These are phyloP conservation scores for Heliangelus exortis DNA, from an alignment of 2,797 vertebrate genomes.

Conservation along the genomic window DNA sequence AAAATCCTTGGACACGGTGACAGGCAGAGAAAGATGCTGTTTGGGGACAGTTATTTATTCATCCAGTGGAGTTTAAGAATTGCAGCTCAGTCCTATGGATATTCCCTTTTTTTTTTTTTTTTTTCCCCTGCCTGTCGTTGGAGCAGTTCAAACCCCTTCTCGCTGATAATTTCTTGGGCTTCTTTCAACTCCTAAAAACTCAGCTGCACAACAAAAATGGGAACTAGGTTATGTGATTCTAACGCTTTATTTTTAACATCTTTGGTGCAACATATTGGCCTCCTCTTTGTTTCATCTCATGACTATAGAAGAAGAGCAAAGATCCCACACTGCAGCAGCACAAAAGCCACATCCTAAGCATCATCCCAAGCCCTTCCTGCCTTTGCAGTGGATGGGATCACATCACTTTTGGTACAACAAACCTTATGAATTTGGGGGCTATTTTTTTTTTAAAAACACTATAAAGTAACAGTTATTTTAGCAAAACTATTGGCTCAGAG, in stretches of 20 bases:
- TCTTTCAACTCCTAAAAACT: slow-evolving; percentile 49
- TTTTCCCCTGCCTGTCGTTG: background rate
- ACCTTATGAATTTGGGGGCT: background rate
- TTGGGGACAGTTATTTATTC: slow-evolving; percentile 1
- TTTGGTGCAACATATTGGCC: slow-evolving; percentile 58
- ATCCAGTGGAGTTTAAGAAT: background rate
- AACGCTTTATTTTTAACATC: slow-evolving; percentile 71
- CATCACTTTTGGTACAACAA: background rate
- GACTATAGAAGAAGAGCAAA: slow-evolving; percentile 45
- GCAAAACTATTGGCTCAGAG: background rate
- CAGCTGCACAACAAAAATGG: background rate
- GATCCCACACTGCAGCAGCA: background rate
- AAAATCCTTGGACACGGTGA: slow-evolving; percentile 28
- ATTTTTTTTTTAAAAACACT: background rate
- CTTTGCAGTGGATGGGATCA: background rate
- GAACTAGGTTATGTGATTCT: slow-evolving; percentile 65
- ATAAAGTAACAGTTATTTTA: background rate
- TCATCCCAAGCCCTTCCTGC: background rate
- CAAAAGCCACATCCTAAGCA: background rate
- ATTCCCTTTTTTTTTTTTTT: background rate
- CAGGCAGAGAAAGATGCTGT: slow-evolving; percentile 1
- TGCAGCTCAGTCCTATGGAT: background rate
- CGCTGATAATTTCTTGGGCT: slow-evolving; percentile 28
- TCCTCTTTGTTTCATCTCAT: slow-evolving; percentile 61
- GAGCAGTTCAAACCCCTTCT: slow-evolving; percentile 16